Evolutionary conservation across 2,113 vertebrate genomes (phyloP).

Genomic region (Canis aureus): DNA sequence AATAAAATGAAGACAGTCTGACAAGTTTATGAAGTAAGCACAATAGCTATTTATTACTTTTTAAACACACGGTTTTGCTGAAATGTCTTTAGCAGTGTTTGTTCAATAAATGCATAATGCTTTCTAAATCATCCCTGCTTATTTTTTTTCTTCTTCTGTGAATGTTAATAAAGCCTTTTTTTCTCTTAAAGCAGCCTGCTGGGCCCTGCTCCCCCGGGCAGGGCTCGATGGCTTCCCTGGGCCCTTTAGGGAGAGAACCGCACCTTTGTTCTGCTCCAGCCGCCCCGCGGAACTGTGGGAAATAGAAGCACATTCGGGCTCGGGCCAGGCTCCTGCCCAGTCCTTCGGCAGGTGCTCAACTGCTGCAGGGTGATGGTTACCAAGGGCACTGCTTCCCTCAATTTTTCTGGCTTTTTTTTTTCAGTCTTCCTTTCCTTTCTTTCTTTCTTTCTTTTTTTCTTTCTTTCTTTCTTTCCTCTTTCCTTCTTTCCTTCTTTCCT

Average conservation of each 20-base stretch:
- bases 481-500: fast-evolving
- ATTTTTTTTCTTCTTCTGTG: slow-evolving; percentile 81
- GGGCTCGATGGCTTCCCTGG: slow-evolving; percentile 64
- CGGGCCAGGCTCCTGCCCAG: background rate
- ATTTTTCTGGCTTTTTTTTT: background rate
- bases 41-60: slow-evolving; percentile 94
- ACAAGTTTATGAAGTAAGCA: slow-evolving; percentile 98
- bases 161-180: slow-evolving; percentile 88
- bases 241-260: slow-evolving; percentile 83
- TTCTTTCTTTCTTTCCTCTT: fast-evolving
- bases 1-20: slow-evolving; percentile 96
- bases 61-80: slow-evolving; percentile 86
- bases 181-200: slow-evolving; percentile 77
- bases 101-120: slow-evolving; percentile 89
- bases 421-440: background rate
- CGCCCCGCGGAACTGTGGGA: slow-evolving; percentile 83
- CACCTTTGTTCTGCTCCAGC: slow-evolving; percentile 86
- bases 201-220: background rate
- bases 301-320: slow-evolving; percentile 45
- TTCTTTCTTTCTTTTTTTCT: slow-evolving; percentile 18
- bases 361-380: background rate
- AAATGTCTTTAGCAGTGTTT: slow-evolving; percentile 88
- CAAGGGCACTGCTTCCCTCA: background rate
- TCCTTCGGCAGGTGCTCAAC: background rate
- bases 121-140: slow-evolving; percentile 85